Evolutionary conservation across 2,113 vertebrate species (phyloP).

Genomic region (Muscicapa adusta): DNA sequence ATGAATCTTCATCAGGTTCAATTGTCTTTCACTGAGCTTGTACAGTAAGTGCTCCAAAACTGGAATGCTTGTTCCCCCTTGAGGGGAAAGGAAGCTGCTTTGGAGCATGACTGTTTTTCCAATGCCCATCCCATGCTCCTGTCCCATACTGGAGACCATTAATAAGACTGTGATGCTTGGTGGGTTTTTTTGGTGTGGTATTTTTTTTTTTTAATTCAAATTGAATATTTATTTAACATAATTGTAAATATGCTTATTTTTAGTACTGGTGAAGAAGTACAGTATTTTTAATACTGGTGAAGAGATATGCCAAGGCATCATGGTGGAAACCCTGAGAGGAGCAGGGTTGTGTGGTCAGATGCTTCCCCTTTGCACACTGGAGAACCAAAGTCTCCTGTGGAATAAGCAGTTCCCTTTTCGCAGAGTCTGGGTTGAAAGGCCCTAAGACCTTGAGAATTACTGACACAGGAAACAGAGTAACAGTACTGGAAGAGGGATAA

Average conservation of each 20-base stretch:
- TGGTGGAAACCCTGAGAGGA: not conserved
- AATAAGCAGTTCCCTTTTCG: not conserved
- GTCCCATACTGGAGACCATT: not conserved
- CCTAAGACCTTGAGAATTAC: slow-evolving; percentile 34
- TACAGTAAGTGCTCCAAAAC: not conserved
- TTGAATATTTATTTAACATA: not conserved
- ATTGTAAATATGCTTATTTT: not conserved
- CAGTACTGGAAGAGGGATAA: slow-evolving; percentile 41
- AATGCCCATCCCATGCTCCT: not conserved
- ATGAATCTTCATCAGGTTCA: slow-evolving; percentile 18
- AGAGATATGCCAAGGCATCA: not conserved
- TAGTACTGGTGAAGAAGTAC: not conserved
- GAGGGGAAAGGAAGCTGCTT: not conserved
- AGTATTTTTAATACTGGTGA: not conserved
- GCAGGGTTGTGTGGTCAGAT: rapidly evolving
- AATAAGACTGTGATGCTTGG: not conserved
- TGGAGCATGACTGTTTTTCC: not conserved
- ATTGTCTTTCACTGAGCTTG: not conserved
- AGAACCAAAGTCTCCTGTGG: not conserved
- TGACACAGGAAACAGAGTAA: slow-evolving; percentile 33
- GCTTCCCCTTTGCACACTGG: not conserved
- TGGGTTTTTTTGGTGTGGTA: not conserved
- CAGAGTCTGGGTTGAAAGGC: not conserved
- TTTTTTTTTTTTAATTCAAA: not conserved
- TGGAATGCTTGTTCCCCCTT: not conserved